These are phyloP conservation scores for Tamandua tetradactyla DNA, from an alignment of 2,797 vertebrate genomes.

Conservation along the genomic window DNA sequence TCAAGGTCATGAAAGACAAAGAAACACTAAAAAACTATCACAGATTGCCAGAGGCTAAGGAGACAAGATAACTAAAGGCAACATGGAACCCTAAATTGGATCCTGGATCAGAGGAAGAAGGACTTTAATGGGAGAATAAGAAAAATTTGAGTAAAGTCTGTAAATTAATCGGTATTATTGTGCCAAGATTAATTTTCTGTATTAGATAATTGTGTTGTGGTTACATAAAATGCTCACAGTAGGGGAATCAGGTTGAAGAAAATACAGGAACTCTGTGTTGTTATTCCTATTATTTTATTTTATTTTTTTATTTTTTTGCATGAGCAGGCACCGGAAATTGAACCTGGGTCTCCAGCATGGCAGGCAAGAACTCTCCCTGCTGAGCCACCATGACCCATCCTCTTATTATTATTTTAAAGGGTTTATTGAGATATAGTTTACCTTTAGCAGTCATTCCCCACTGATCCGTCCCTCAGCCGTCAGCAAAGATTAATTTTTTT, in stretches of 20 bases:
- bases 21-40: neutral
- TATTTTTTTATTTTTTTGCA: too few species aligned
- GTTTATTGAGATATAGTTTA: neutral
- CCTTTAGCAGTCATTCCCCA: neutral
- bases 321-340: too few species aligned
- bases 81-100: too few species aligned
- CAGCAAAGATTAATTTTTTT: neutral
- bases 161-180: neutral
- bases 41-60: neutral
- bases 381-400: too few species aligned
- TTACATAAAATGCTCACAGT: neutral
- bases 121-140: neutral
- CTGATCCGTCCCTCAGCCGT: neutral
- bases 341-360: too few species aligned
- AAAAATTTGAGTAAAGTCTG: neutral
- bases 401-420: conserved; percentile 20
- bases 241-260: neutral
- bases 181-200: too few species aligned
- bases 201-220: neutral
- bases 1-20: too few species aligned
- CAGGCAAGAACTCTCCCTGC: too few species aligned
- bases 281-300: too few species aligned
- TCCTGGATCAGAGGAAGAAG: neutral
- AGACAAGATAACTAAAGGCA: too few species aligned
- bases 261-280: neutral